Conservation (phyloP, 2,888 invertebrate genomes). For the Mesopsocus fuscifrons region DNA sequence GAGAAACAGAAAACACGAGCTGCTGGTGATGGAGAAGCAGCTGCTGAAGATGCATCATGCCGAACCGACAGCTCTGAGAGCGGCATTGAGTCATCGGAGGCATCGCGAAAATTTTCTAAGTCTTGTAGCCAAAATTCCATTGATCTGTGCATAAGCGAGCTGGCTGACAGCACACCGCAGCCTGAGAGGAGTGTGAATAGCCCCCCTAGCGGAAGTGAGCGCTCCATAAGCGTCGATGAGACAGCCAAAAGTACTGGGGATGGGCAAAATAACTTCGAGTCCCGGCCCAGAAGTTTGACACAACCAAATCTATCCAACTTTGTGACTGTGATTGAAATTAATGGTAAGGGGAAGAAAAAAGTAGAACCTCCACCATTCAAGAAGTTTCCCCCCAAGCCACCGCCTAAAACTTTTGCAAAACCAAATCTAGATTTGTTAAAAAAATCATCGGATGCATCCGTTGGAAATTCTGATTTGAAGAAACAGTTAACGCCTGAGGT, state of each 20-base stretch:
- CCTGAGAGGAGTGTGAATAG: constrained; percentile 24
- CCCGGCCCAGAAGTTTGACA: constrained; percentile 9
- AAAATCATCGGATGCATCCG: not conserved
- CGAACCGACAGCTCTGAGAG: constrained; percentile 22
- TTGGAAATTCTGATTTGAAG: not conserved
- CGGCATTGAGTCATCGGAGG: constrained; percentile 29
- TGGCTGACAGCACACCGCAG: constrained; percentile 27
- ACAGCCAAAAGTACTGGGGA: constrained; percentile 18
- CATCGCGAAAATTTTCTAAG: constrained; percentile 28
- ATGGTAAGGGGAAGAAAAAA: constrained; percentile 34
- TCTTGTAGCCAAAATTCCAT: constrained; percentile 22
- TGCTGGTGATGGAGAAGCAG: constrained; percentile 25
- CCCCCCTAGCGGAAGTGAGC: constrained; percentile 27
- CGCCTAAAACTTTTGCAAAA: constrained; percentile 23
- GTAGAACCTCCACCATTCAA: constrained; percentile 16
- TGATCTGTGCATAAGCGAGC: constrained; percentile 50
- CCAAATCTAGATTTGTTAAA: constrained; percentile 14
- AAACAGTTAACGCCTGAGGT: not conserved
- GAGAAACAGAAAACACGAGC: constrained; percentile 54
- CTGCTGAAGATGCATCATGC: constrained; percentile 28
- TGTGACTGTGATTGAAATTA: constrained; percentile 77
- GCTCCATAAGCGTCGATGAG: constrained; percentile 23
- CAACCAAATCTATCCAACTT: constrained; percentile 40
- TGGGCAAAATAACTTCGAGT: not conserved
- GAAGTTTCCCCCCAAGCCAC: constrained; percentile 20